Percentiles rank a stretch among this genome's conserved stretches.
phyloP scores from a whole-genome alignment of 35 echinoderm and acorn worm genomes.

The Strongylocentrotus purpuratus region DNA sequence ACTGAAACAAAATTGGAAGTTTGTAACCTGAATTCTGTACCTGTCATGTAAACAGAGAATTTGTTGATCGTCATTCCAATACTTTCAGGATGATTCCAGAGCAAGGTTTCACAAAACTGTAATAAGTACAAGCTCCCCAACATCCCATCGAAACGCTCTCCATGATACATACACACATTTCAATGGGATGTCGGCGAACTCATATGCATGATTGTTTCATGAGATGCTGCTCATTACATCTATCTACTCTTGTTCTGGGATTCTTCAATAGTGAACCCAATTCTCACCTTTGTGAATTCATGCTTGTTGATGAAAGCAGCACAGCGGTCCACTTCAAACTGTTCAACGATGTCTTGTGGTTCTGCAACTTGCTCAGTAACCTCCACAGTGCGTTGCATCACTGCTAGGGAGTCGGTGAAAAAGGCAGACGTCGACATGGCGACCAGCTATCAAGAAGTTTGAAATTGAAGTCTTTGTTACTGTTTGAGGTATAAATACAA shows the following conservation, averaged over 20 bases:
- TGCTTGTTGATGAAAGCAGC: conserved; percentile 65
- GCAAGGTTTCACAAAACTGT: too few species aligned
- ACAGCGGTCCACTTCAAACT: conserved; percentile 72
- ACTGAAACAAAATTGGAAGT: too few species aligned
- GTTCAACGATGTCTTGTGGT: not conserved
- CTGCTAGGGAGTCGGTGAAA: not conserved
- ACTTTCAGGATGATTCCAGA: too few species aligned
- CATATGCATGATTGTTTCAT: not conserved
- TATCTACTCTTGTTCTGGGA: not conserved
- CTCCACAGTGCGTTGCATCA: not conserved
- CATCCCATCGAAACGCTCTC: not conserved
- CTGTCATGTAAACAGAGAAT: too few species aligned
- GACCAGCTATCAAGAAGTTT: not conserved
- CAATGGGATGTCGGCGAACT: not conserved
- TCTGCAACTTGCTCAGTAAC: not conserved
- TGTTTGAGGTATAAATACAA: too few species aligned
- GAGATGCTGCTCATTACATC: not conserved
- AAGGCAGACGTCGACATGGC: not conserved
- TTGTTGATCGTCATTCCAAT: too few species aligned
- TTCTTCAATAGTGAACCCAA: too few species aligned
- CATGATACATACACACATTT: not conserved
- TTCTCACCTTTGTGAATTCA: conserved; percentile 63
- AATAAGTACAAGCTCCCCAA: not conserved
- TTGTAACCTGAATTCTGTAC: too few species aligned
- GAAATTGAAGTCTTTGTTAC: not conserved